Evolutionary conservation across 2,888 invertebrate genomes (phyloP), one percentile per base, ranked within the genome.

Genomic region (Drosophila planitibia): DNA sequence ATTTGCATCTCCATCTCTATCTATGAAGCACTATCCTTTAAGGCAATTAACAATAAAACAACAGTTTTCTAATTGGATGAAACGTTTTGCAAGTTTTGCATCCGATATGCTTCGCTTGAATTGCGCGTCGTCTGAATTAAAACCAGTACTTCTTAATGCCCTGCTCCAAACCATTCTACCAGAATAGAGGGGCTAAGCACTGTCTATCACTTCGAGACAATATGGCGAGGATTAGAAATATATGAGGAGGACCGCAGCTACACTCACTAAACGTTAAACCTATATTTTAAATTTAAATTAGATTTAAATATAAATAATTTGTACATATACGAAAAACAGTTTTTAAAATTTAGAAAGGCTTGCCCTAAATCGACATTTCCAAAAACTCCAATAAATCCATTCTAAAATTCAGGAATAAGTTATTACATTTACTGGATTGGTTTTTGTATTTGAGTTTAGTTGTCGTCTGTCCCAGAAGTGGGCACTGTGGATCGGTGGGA

Each of bases 31-130:
- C 67, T 68, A 59, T 47, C 55, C 65, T 59, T 60, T 60, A 28
- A 74, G 61, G 85, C 88, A 88, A 91, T 88, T 88, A 91, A 89
- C 91, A 88, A 88, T 90, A 83, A 90, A 85, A 88, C 91, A 88
- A 88, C 91, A 79, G 76, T 91, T 79, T 79, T 88, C 88, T 91
- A 88, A 88, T 88, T 88, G 90, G 91, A 85, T 88, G 78, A 91
- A 90, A 89, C 87, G 89, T 82, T 85, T 85, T 89, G 87, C 89
- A 90, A 90, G 86, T 86, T 86, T 79, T 76, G 70, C 84, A 85
- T 79, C 68, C 70, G 87, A 77, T 86, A 78, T 79, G 79, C 79
- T 79, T 69, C 55, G 78, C 63, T 81, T 60, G n/a, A 61, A 76
- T 49, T 64, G 51, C 55, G 47, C 76, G 59, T 37, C 66, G 60